Base-by-base conservation (phyloP, 2,888 invertebrate species). In the Zelleria hepariella region DNA sequence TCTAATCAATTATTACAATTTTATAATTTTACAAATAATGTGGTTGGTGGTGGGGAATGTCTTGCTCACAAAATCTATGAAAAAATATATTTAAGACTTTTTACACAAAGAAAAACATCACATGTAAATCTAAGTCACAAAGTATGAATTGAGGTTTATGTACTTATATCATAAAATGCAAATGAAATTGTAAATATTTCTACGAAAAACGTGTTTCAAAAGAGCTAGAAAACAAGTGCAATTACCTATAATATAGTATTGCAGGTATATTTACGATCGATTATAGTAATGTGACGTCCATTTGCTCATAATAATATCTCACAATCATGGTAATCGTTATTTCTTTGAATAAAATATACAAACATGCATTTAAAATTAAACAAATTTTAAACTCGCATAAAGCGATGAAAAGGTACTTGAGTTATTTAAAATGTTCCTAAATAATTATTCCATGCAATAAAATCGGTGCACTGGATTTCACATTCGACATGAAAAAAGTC, bases 181-280 rank as follows among this genome's bases (percentile, higher is more conserved):
- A 21, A 51, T 21, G 51, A 20, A 27, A 55, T 55, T 55, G 55
- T 55, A 55, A 55, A 55, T 55, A 32, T 26, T 20, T 15, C 20
- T 26, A 55, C 25, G 3, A 18, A 23, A 55, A 32, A 15, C 25
- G n/a, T 15, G n/a, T 10, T 25, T 55, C 55, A 55, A 25, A 71
- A 71, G 74, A 80, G 74, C 72, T 72, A 72, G 63, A 68, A 63
- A 76, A 76, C 75, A 86, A 86, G 85, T 86, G 86, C 86, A 82
- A 86, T 86, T 86, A 85, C 78, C 74, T 75, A 71, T 68, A 75
- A 69, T 67, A 71, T 73, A 60, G 24, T 53, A 52, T 56, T 59
- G 26, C 61, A 65, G 61, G 66, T 70, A 65, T 60, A 63, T 23
- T 18, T 10, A 20, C 51, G n/a, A 10, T 42, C 32, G 32, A 42